phyloP scores from a whole-genome alignment of 2,797 vertebrate genomes.

The Fundulus diaphanus region DNA sequence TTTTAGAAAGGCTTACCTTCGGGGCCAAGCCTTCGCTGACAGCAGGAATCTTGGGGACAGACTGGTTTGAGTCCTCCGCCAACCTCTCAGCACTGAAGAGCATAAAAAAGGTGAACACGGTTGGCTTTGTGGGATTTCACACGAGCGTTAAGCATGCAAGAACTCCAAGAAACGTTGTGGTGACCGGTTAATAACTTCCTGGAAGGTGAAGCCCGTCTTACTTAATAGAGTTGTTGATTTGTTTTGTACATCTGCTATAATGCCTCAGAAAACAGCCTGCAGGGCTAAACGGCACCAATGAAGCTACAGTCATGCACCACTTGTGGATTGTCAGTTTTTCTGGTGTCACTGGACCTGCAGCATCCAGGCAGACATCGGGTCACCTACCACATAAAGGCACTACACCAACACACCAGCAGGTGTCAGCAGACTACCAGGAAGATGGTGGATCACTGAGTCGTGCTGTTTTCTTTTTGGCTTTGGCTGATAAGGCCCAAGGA shows the following conservation, averaged over 20 bases:
- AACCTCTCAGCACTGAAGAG: constrained; percentile 68
- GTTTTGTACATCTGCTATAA: background rate
- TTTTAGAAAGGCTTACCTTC: constrained; percentile 66
- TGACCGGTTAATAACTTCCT: background rate
- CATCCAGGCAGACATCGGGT: constrained; percentile 69
- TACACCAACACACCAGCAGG: constrained; percentile 60
- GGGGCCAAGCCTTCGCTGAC: constrained; percentile 56
- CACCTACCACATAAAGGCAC: background rate
- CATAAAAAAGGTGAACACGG: background rate
- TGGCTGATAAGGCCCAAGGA: background rate
- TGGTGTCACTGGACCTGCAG: constrained; percentile 33
- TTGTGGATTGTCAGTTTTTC: constrained; percentile 28
- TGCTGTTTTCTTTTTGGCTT: background rate
- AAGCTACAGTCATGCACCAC: constrained; percentile 3
- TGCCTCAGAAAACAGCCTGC: background rate
- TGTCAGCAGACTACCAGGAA: constrained; percentile 61
- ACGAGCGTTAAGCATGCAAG: background rate
- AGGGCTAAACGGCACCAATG: constrained; percentile 25
- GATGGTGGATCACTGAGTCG: constrained; percentile 1
- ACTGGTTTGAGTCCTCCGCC: constrained; percentile 53
- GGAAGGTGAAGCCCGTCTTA: background rate
- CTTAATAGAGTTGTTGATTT: background rate
- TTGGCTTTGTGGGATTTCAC: background rate
- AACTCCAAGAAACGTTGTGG: background rate
- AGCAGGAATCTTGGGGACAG: constrained; percentile 42